Evolutionary conservation across 2,888 invertebrate genomes (phyloP).

Genomic region (Noctua janthe): DNA sequence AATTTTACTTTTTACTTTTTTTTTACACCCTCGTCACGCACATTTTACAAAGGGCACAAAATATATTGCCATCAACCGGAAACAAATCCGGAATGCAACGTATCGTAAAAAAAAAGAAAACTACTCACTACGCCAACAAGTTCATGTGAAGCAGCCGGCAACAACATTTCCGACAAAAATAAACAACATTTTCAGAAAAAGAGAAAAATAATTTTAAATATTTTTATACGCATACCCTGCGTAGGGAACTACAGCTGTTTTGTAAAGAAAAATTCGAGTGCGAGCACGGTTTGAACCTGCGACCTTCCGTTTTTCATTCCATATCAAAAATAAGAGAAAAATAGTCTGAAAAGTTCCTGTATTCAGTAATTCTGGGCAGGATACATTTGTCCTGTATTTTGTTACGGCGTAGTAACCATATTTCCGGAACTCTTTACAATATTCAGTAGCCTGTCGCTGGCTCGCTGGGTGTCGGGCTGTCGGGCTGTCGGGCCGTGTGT

Average conservation of each 20-base stretch:
- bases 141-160: background rate
- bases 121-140: background rate
- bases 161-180: background rate
- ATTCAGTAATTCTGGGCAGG: constrained; percentile 7
- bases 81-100: background rate
- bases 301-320: no score
- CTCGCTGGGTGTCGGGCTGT: background rate
- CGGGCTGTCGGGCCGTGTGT: constrained; percentile 13
- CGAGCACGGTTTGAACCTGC: no score
- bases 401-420: constrained; percentile 14
- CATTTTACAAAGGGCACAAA: background rate
- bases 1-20: no score
- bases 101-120: background rate
- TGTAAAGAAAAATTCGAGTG: no score
- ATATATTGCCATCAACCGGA: background rate
- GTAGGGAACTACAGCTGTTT: no score
- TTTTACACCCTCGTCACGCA: background rate
- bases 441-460: constrained; percentile 33
- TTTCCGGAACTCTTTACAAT: constrained; percentile 41
- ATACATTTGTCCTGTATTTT: constrained; percentile 14
- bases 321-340: no score
- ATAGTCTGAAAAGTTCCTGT: background rate
- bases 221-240: no score
- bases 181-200: background rate
- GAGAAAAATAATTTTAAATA: no score